Percentiles rank a stretch among this genome's conserved stretches.
Evolutionary conservation across 2,888 invertebrate genomes (phyloP).

Genomic region (Chouioia cunea): DNA sequence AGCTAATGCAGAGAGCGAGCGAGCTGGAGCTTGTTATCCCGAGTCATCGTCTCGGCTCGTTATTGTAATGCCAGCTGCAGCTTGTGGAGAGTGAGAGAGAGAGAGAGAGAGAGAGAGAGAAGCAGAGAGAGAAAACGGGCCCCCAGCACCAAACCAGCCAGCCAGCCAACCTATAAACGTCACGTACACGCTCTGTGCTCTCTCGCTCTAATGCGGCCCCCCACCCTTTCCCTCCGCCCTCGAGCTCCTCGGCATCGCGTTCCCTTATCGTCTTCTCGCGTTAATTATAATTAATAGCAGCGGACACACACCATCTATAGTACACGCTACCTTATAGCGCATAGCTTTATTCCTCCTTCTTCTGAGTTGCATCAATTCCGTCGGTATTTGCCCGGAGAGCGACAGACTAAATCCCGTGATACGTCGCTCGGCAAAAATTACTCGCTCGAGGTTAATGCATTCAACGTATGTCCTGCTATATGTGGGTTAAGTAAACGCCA

Average conservation of each 20-base stretch:
- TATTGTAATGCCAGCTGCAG: constrained; percentile 50
- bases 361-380: too few species aligned
- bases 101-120: too few species aligned
- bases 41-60: constrained; percentile 9
- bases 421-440: too few species aligned
- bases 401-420: too few species aligned
- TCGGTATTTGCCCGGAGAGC: too few species aligned
- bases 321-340: too few species aligned
- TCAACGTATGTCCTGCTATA: not conserved
- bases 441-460: too few species aligned
- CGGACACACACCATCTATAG: too few species aligned
- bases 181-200: constrained; percentile 49
- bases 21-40: constrained; percentile 51
- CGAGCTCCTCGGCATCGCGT: not conserved
- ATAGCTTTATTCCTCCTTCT: too few species aligned
- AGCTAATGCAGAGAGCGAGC: constrained; percentile 10
- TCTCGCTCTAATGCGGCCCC: constrained; percentile 29
- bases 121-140: too few species aligned
- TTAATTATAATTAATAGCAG: constrained; percentile 45
- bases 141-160: too few species aligned
- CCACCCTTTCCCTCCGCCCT: constrained; percentile 5
- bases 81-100: not conserved
- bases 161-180: constrained; percentile 57
- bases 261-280: constrained; percentile 41
- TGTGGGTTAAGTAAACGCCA: not conserved